These are phyloP conservation scores for Cetoscarus ocellatus DNA, from an alignment of 2,797 vertebrate genomes.

Conservation along the genomic window DNA sequence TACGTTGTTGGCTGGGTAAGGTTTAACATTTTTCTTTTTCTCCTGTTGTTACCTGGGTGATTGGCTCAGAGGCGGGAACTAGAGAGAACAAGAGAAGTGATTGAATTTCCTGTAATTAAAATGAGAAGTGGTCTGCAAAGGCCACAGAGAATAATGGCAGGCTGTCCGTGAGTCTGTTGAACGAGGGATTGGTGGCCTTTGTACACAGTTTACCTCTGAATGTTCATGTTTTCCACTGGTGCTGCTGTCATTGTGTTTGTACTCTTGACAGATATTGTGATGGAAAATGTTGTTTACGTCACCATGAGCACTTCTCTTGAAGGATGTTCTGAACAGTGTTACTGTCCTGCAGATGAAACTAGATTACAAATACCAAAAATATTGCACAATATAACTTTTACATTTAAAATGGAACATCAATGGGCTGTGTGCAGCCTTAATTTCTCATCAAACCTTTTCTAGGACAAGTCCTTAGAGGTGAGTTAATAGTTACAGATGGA, in stretches of 20 bases:
- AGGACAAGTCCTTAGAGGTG: no score
- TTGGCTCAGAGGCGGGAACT: slow-evolving; percentile 56
- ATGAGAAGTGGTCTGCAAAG: slow-evolving; percentile 67
- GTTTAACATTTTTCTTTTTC: slow-evolving; percentile 48
- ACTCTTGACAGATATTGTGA: slow-evolving; percentile 28
- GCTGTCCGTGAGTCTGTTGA: slow-evolving; percentile 44
- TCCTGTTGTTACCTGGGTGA: slow-evolving; percentile 78
- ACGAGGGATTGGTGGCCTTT: slow-evolving; percentile 43
- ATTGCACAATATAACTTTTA: background rate
- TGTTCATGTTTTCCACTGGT: slow-evolving; percentile 38
- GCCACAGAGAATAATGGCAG: slow-evolving; percentile 71
- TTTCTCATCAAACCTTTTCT: background rate
- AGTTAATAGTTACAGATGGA: no score
- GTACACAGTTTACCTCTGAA: slow-evolving; percentile 52
- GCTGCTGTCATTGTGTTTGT: slow-evolving; percentile 31
- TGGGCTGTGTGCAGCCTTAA: background rate
- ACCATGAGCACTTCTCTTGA: background rate
- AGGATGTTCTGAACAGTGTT: slow-evolving; percentile 3
- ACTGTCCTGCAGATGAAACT: background rate
- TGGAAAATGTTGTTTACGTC: slow-evolving; percentile 20
- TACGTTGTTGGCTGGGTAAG: no score
- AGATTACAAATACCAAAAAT: slow-evolving; percentile 11
- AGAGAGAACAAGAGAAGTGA: slow-evolving; percentile 51
- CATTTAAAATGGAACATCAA: background rate
- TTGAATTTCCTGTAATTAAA: slow-evolving; percentile 84